Evolutionary conservation across 2,888 invertebrate species (phyloP).

Genomic region (Octonoba sinensis): DNA sequence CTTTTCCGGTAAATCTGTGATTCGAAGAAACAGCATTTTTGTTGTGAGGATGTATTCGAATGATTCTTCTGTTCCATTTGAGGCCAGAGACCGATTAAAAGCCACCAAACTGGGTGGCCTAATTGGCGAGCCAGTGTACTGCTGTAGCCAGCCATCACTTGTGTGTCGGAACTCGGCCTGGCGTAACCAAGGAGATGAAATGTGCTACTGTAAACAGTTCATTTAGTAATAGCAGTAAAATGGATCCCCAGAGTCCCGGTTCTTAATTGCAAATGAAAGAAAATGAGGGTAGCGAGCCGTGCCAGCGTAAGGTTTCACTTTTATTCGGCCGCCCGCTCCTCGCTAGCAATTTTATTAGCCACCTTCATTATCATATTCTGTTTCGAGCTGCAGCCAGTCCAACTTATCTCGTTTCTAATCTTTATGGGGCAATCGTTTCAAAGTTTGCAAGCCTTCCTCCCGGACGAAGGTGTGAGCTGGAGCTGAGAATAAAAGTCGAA

Average conservation of each 20-base stretch:
- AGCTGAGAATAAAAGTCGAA: slow-evolving; percentile 58
- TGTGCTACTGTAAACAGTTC: slow-evolving; percentile 65
- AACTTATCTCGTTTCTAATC: slow-evolving; percentile 63
- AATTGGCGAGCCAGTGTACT: slow-evolving; percentile 21
- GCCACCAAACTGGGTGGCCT: slow-evolving; percentile 15
- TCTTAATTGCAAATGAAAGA: slow-evolving; percentile 65
- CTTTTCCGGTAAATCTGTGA: too few relatives aligned
- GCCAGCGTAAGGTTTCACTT: slow-evolving; percentile 63
- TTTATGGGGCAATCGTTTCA: slow-evolving; percentile 64
- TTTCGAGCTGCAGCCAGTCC: slow-evolving; percentile 44
- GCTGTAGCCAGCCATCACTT: slow-evolving; percentile 47
- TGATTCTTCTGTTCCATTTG: not conserved
- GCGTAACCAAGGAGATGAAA: slow-evolving; percentile 65
- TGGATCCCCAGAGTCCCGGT: slow-evolving; percentile 61
- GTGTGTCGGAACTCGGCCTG: slow-evolving; percentile 41
- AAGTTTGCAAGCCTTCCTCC: slow-evolving; percentile 39
- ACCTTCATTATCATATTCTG: slow-evolving; percentile 65
- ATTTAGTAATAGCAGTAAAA: slow-evolving; percentile 65
- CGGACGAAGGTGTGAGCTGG: slow-evolving; percentile 50
- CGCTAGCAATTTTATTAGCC: slow-evolving; percentile 63
- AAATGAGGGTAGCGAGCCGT: slow-evolving; percentile 56
- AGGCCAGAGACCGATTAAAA: slow-evolving; percentile 22
- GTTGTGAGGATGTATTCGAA: not conserved
- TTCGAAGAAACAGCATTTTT: too few relatives aligned
- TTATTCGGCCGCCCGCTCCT: slow-evolving; percentile 47